These are phyloP conservation scores for Columba janthina DNA, from an alignment of 2,113 vertebrate genomes.

Conservation along the genomic window DNA sequence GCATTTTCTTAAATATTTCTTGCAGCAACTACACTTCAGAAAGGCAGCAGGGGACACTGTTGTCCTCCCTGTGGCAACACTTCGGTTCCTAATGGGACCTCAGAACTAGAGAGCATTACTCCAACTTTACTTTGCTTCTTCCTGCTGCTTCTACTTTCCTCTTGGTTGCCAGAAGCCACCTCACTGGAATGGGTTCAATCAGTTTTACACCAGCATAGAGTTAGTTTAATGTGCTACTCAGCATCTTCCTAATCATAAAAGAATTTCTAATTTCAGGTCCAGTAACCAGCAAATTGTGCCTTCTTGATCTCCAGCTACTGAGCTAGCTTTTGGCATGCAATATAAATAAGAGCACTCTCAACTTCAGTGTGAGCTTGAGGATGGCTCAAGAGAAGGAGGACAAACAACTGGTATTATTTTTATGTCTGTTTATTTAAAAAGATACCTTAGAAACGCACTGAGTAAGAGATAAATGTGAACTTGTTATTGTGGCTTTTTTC, in stretches of 20 bases:
- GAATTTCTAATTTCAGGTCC: background rate
- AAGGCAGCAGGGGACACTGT: constrained; percentile 43
- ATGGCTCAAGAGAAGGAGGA: background rate
- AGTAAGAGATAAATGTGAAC: background rate
- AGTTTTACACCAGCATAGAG: background rate
- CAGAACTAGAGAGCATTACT: background rate
- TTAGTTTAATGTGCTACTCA: background rate
- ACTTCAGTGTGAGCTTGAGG: background rate
- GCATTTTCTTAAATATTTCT: background rate
- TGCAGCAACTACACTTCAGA: background rate
- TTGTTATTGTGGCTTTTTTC: background rate
- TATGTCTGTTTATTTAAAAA: background rate
- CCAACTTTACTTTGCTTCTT: background rate
- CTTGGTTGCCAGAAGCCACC: background rate
- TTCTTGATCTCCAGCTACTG: background rate
- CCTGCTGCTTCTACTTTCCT: background rate
- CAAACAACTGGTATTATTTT: background rate
- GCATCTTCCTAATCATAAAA: background rate
- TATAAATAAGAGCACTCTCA: background rate
- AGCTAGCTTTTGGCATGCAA: background rate
- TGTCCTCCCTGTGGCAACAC: background rate
- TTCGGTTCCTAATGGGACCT: background rate
- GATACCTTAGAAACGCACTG: background rate
- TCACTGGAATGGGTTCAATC: background rate
- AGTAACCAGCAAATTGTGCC: background rate